These are phyloP conservation scores for Maccullochella peelii DNA, from an alignment of 2,113 vertebrate species.

Conservation along the genomic window DNA sequence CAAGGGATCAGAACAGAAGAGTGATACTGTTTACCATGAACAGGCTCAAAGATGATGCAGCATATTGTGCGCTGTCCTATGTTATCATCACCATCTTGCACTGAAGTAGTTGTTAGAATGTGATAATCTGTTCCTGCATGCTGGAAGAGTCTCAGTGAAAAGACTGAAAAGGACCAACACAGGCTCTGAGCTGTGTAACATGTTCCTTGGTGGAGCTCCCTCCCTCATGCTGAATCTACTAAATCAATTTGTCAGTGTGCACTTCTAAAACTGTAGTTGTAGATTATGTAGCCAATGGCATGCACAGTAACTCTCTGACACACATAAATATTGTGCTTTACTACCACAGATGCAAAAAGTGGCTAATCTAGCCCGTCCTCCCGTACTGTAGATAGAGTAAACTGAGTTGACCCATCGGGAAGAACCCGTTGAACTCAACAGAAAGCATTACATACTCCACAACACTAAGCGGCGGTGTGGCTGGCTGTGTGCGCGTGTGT, in stretches of 20 bases:
- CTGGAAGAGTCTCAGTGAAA: slow-evolving; percentile 3
- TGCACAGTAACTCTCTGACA: not conserved
- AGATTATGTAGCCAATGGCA: not conserved
- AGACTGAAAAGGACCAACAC: not conserved
- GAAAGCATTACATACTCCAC: slow-evolving; percentile 37
- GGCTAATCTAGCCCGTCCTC: not conserved
- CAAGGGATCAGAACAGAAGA: not conserved
- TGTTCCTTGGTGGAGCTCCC: not conserved
- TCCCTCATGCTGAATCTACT: not conserved
- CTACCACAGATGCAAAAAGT: not conserved
- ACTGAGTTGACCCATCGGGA: slow-evolving; percentile 52
- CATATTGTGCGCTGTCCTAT: not conserved
- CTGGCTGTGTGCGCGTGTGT: not conserved
- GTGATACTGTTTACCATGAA: not conserved
- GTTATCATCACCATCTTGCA: not conserved
- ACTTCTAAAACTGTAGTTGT: not conserved
- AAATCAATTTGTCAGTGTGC: not conserved
- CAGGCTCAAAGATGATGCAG: not conserved
- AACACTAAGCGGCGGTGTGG: slow-evolving; percentile 40
- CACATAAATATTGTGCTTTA: slow-evolving; percentile 12
- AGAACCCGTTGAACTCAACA: slow-evolving; percentile 59
- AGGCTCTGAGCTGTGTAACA: slow-evolving; percentile 8
- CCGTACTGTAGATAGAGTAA: slow-evolving; percentile 26
- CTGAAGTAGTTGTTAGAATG: not conserved
- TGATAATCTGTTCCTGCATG: slow-evolving; percentile 21